Conservation (phyloP, 2,888 invertebrate species). For the Lottia scabra region DNA sequence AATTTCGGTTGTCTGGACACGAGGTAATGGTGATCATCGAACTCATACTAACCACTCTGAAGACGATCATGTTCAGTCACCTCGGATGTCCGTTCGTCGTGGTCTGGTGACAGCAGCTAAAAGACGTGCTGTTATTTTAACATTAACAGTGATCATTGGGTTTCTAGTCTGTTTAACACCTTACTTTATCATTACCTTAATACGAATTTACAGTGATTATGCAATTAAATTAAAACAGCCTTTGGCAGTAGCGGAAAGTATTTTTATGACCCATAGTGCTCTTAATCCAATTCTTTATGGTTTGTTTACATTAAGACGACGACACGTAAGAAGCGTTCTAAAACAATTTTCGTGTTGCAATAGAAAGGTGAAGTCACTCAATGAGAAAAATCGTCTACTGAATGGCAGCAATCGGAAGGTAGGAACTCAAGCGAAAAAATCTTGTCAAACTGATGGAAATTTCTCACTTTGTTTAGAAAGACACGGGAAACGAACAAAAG, state of each 20-base stretch:
- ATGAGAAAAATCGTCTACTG: neutral
- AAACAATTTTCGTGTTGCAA: slow-evolving; percentile 19
- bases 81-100: slow-evolving; percentile 53
- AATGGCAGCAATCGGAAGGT: neutral
- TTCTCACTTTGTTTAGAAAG: neutral
- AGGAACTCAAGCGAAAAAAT: neutral
- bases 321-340: slow-evolving; percentile 27
- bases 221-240: slow-evolving; percentile 45
- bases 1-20: slow-evolving; percentile 68
- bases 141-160: slow-evolving; percentile 69
- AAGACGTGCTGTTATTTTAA: slow-evolving; percentile 70
- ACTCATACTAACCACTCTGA: neutral
- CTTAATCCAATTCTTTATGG: slow-evolving; percentile 70
- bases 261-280: slow-evolving; percentile 67
- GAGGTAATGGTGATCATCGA: slow-evolving; percentile 36
- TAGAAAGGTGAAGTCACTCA: neutral
- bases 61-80: slow-evolving; percentile 26
- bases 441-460: neutral
- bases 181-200: slow-evolving; percentile 69
- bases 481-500: neutral
- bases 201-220: slow-evolving; percentile 67
- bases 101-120: slow-evolving; percentile 65
- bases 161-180: slow-evolving; percentile 70
- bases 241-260: slow-evolving; percentile 56
- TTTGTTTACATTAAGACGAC: slow-evolving; percentile 57